Base-by-base conservation (phyloP, 2,113 vertebrate genomes). In the Eudyptes chrysolophus region DNA sequence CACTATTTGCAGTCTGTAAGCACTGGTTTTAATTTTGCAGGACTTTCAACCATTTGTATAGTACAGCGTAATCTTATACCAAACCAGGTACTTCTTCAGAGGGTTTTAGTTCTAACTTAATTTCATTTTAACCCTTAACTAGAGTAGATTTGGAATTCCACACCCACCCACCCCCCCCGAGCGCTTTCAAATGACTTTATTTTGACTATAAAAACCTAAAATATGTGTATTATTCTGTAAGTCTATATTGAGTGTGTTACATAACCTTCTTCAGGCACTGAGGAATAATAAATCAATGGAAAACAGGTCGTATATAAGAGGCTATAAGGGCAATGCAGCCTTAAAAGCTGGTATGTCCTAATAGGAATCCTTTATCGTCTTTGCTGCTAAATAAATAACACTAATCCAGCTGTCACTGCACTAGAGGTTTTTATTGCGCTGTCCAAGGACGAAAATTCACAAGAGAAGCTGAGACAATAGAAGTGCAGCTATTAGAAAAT, bases 131-230 rank as follows among this genome's bases (percentile, higher is more conserved):
- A 49, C 66, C 49, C 60, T 51, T 68, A 26, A 32, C 81, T 60
- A 60, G 40, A 74, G 18, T 16, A 36, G 11, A 14, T 78, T 60
- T 76, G 58, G 40, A 57, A 44, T 90, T 30, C 8, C 20, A 13
- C 32, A 2, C 11, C 2, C 8, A 7, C 11, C 1, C 16, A 3
- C 2, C 44, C 44, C 7, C 44, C 17, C 38, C 8, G 46, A 9
- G 52, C 0, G 7, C 52, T 81, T 66, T 68, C 30, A 65, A 51
- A 64, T 61, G 15, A n/a, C 13, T 24, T 61, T 25, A 17, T 36
- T 90, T 66, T 44, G 57, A 27, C 42, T 44, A 2, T 36, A 24
- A 64, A 81, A 78, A 3, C 25, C 49, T 46, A 3, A 75, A 48
- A 38, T 15, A 11, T 49, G 15, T 44, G 4, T 48, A 2, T 38